Evolutionary conservation across 2,797 vertebrate genomes (phyloP).

Genomic region (Pseudomugil tenellus): DNA sequence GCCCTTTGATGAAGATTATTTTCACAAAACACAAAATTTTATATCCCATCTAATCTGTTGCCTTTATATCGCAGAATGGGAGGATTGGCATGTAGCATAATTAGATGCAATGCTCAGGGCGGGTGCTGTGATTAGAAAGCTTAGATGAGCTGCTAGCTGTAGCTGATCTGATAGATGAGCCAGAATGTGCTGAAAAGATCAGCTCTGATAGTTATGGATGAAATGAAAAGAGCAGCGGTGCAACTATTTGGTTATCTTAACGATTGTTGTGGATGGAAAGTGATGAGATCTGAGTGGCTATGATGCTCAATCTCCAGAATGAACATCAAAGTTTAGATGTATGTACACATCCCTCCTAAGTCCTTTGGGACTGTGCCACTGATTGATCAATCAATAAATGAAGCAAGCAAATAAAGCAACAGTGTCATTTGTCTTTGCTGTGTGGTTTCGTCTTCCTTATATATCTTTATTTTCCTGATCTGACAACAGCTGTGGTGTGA

Average conservation of each 20-base stretch:
- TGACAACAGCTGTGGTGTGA: constrained; percentile 5
- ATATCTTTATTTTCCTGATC: constrained; percentile 1
- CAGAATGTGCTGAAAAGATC: background rate
- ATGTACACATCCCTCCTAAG: constrained; percentile 29
- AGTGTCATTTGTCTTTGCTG: constrained; percentile 12
- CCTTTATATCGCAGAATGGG: constrained; percentile 9
- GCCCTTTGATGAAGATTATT: background rate
- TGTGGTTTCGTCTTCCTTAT: background rate
- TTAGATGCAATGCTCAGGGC: constrained; percentile 30
- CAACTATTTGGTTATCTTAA: constrained; percentile 3
- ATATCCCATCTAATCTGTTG: constrained; percentile 10
- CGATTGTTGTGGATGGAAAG: constrained; percentile 3
- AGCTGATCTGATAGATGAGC: constrained; percentile 25
- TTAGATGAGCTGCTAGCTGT: constrained; percentile 30
- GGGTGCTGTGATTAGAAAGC: constrained; percentile 40
- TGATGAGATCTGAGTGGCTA: constrained; percentile 8
- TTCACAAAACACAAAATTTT: constrained; percentile 10
- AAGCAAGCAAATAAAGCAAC: constrained; percentile 26
- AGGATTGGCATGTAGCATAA: constrained; percentile 4
- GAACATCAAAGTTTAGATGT: constrained; percentile 24
- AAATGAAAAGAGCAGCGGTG: constrained; percentile 10
- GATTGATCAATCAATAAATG: constrained; percentile 60
- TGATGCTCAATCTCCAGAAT: constrained; percentile 26
- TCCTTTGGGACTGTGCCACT: constrained; percentile 31
- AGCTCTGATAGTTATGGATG: background rate